Evolutionary conservation across 2,797 vertebrate genomes (phyloP).

Genomic region (Takifugu rubripes): DNA sequence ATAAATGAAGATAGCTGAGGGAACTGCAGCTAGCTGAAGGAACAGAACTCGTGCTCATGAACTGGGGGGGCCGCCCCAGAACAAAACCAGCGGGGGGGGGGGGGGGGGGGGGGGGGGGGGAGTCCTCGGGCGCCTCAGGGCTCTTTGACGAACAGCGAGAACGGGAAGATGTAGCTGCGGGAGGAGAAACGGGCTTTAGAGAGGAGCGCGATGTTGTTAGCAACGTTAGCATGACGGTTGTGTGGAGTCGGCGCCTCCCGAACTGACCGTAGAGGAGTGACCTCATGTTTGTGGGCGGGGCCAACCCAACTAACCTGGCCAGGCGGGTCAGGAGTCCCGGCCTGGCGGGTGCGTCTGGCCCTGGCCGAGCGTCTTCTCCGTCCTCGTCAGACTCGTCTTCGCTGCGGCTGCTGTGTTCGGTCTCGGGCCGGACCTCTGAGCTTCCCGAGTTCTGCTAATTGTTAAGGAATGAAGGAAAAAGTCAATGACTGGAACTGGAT

Average conservation of each 20-base stretch:
- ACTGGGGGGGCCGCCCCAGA: too few relatives aligned
- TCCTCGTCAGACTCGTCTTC: conserved; percentile 8
- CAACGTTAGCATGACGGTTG: not conserved
- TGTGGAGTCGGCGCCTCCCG: not conserved
- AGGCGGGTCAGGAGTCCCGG: conserved; percentile 38
- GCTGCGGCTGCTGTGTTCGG: not conserved
- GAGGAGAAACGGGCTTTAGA: conserved; percentile 4
- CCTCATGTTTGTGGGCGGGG: not conserved
- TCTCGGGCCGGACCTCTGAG: conserved; percentile 9
- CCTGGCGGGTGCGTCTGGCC: not conserved
- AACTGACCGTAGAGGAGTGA: not conserved
- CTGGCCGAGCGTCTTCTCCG: not conserved
- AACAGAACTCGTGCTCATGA: too few relatives aligned
- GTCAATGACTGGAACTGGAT: not conserved
- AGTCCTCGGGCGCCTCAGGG: not conserved
- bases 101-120: too few relatives aligned
- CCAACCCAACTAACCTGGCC: conserved; percentile 48
- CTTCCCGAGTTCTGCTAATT: not conserved
- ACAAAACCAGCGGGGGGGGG: too few relatives aligned
- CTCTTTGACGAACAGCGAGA: conserved; percentile 42
- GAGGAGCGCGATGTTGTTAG: not conserved
- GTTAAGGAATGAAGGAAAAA: not conserved
- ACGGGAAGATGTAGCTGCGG: conserved; percentile 54
- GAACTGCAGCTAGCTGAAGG: too few relatives aligned
- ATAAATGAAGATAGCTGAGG: not conserved